These are phyloP conservation scores for Phortica variegata DNA, from an alignment of 1,140 invertebrate species.

Conservation along the genomic window DNA sequence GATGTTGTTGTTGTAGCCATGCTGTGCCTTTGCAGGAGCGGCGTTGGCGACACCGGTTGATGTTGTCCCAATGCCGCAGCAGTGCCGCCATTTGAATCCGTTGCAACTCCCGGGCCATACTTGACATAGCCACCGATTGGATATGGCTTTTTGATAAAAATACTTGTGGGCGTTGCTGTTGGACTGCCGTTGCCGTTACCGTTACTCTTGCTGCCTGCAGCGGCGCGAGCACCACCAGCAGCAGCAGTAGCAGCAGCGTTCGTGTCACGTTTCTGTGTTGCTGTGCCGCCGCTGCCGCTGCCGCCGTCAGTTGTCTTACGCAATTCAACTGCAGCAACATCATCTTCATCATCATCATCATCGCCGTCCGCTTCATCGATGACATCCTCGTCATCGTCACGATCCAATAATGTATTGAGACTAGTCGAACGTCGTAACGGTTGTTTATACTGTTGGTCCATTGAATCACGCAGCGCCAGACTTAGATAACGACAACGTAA, in stretches of 20 bases:
- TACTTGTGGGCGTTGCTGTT: neutral
- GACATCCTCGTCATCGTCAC: slow-evolving; percentile 59
- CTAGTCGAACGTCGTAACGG: slow-evolving; percentile 75
- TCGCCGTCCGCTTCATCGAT: slow-evolving; percentile 19
- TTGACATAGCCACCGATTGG: too few species aligned
- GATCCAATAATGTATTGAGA: slow-evolving; percentile 80
- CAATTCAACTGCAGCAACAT: slow-evolving; percentile 1
- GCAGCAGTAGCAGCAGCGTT: slow-evolving; percentile 26
- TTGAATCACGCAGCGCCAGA: slow-evolving; percentile 71
- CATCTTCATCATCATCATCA: slow-evolving; percentile 20
- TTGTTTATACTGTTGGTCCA: slow-evolving; percentile 64
- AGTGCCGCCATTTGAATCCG: slow-evolving; percentile 1
- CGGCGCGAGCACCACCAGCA: slow-evolving; percentile 19
- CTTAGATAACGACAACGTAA: slow-evolving; percentile 82
- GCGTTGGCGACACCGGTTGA: slow-evolving; percentile 5
- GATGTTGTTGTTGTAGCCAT: neutral
- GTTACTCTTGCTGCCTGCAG: slow-evolving; percentile 13
- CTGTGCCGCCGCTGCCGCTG: neutral
- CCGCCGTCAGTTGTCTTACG: neutral
- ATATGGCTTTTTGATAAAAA: neutral
- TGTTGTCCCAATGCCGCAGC: slow-evolving; percentile 2
- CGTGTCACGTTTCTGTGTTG: slow-evolving; percentile 9
- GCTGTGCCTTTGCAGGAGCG: slow-evolving; percentile 6
- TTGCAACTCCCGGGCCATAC: too few species aligned
- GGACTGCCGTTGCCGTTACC: neutral